A percentile compares a stretch with the other conserved stretches of the same genome.
Evolutionary conservation across 1,140 invertebrate genomes (phyloP).

Genomic region (Ceratina japonica): DNA sequence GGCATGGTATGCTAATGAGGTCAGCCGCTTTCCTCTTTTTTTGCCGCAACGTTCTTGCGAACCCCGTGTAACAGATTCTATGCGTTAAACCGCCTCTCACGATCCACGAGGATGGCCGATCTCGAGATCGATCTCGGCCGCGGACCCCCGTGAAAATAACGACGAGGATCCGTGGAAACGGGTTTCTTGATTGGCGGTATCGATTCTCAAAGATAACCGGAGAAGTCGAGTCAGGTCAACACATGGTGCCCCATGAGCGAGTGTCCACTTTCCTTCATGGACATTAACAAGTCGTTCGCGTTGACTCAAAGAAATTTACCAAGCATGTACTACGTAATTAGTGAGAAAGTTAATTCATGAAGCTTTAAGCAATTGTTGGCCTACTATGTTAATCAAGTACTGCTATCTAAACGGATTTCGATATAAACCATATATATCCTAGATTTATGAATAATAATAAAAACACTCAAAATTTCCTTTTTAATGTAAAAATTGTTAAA

Average conservation of each 20-base stretch:
- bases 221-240: neutral
- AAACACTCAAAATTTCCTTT: no score
- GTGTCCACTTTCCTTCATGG: neutral
- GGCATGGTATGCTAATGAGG: slow-evolving; percentile 51
- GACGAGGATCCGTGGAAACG: slow-evolving; percentile 35
- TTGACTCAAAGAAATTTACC: no score
- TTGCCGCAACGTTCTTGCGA: slow-evolving; percentile 23
- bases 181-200: slow-evolving; percentile 37
- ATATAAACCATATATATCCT: no score
- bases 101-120: slow-evolving; percentile 15
- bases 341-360: no score
- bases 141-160: slow-evolving; percentile 41
- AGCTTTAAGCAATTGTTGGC: no score
- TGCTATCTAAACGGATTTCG: no score
- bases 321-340: no score
- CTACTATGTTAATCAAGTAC: no score
- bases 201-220: slow-evolving; percentile 3
- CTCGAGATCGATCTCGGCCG: slow-evolving; percentile 30
- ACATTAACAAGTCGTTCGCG: neutral
- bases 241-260: neutral
- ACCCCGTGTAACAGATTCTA: slow-evolving; percentile 25
- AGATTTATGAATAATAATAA: no score
- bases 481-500: no score
- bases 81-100: slow-evolving; percentile 32
- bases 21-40: slow-evolving; percentile 32